Evolutionary conservation across 2,113 vertebrate species (phyloP).

Genomic region (Thunnus maccoyii): DNA sequence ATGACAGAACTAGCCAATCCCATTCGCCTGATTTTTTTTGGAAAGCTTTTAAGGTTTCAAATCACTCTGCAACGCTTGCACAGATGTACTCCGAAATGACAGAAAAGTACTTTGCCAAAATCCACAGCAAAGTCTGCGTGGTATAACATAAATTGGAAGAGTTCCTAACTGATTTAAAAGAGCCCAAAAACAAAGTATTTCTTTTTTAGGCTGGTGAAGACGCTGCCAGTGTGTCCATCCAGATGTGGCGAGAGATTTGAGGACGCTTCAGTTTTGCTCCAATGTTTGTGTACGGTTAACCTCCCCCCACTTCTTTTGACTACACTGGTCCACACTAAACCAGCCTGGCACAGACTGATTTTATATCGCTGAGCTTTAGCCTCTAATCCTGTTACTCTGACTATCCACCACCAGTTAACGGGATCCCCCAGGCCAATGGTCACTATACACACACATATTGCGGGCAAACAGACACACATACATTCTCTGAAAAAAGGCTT

Average conservation of each 20-base stretch:
- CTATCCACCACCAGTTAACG: slow-evolving; percentile 59
- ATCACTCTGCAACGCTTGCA: slow-evolving; percentile 17
- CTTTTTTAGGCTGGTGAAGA: slow-evolving; percentile 41
- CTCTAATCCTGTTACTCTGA: slow-evolving; percentile 81
- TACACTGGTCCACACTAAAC: slow-evolving; percentile 53
- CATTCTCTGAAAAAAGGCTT: slow-evolving; percentile 49
- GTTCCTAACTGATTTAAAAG: not conserved
- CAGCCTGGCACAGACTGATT: slow-evolving; percentile 69
- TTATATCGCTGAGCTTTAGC: slow-evolving; percentile 69
- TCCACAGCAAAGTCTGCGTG: not conserved
- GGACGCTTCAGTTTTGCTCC: slow-evolving; percentile 56
- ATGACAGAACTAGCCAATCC: slow-evolving; percentile 66
- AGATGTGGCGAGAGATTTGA: slow-evolving; percentile 76
- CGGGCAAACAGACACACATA: slow-evolving; percentile 38
- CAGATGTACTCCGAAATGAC: slow-evolving; percentile 26
- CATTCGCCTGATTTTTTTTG: slow-evolving; percentile 53
- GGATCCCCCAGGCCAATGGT: slow-evolving; percentile 46
- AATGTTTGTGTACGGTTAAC: slow-evolving; percentile 58
- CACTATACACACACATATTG: slow-evolving; percentile 35
- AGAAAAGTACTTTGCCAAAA: slow-evolving; percentile 15
- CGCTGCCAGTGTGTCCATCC: slow-evolving; percentile 46
- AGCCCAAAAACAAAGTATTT: slow-evolving; percentile 4
- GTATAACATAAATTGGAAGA: slow-evolving; percentile 1
- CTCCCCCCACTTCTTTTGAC: slow-evolving; percentile 61
- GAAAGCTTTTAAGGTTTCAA: slow-evolving; percentile 38